phyloP scores from a whole-genome alignment of 2,113 vertebrate genomes.

The Cheilinus undulatus region DNA sequence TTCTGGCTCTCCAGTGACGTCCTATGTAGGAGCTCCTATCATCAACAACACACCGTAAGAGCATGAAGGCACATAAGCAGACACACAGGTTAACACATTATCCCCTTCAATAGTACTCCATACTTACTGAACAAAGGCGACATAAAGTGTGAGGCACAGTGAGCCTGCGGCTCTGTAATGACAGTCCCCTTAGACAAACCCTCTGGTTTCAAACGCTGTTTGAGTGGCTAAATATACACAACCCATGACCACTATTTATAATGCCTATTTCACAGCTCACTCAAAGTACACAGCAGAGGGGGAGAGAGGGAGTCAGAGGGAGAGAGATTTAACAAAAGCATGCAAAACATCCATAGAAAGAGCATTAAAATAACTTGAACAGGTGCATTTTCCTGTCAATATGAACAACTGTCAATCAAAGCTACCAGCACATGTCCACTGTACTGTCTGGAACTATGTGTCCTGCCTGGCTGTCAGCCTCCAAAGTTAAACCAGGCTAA shows the following conservation, averaged over 20 bases:
- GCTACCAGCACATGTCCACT: background rate
- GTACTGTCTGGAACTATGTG: slow-evolving; percentile 8
- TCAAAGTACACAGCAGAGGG: slow-evolving; percentile 68
- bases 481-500: slow-evolving; percentile 38
- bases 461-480: slow-evolving; percentile 27
- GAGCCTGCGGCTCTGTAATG: slow-evolving; percentile 59
- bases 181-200: slow-evolving; percentile 75
- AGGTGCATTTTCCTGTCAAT: slow-evolving; percentile 67
- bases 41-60: slow-evolving; percentile 53
- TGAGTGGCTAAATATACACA: slow-evolving; percentile 86
- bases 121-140: slow-evolving; percentile 60
- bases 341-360: slow-evolving; percentile 59
- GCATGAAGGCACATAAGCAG: slow-evolving; percentile 32
- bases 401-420: slow-evolving; percentile 54
- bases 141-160: slow-evolving; percentile 56
- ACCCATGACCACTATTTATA: slow-evolving; percentile 87
- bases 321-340: slow-evolving; percentile 30
- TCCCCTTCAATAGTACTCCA: slow-evolving; percentile 15
- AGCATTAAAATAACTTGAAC: slow-evolving; percentile 63
- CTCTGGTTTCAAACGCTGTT: slow-evolving; percentile 75
- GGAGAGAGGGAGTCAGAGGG: background rate
- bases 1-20: slow-evolving; percentile 95
- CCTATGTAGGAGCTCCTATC: slow-evolving; percentile 92
- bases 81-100: slow-evolving; percentile 21
- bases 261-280: slow-evolving; percentile 81